Percentiles rank a stretch among this genome's conserved stretches.
Conservation (phyloP, 2,797 vertebrate species). For the Spinibarbus caldwelli region DNA sequence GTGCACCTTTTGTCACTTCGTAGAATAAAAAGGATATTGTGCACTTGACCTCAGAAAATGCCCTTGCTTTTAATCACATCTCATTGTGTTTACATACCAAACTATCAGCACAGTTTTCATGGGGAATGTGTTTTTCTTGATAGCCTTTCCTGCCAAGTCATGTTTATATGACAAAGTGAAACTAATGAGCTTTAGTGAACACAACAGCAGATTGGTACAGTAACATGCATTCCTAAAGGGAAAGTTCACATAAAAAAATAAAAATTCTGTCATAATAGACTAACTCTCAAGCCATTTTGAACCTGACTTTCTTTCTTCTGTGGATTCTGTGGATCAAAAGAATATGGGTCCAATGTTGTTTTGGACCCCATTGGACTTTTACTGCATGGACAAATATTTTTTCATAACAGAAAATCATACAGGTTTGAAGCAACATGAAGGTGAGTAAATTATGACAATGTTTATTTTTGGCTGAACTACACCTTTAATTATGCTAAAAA, state of each 20-base stretch:
- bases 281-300: background rate
- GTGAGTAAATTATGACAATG: background rate
- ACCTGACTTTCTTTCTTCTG: background rate
- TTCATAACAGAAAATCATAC: background rate
- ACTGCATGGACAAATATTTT: background rate
- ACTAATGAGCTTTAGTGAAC: background rate
- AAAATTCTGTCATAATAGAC: no score
- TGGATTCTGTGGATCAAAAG: no score
- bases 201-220: background rate
- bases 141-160: conserved; percentile 1
- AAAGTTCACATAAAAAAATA: background rate
- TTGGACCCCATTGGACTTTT: background rate
- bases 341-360: background rate
- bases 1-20: background rate
- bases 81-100: conserved; percentile 38
- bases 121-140: conserved; percentile 3
- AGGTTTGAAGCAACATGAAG: background rate
- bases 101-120: conserved; percentile 17
- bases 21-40: background rate
- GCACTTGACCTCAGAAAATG: conserved; percentile 2
- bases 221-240: background rate
- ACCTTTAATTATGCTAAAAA: background rate
- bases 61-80: conserved; percentile 18
- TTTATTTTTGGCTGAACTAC: background rate
- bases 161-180: conserved; percentile 25